A percentile compares a stretch with the other conserved stretches of the same genome.
These are phyloP conservation scores for Cynaeus angustus DNA, from an alignment of 2,888 invertebrate genomes.

Conservation along the genomic window DNA sequence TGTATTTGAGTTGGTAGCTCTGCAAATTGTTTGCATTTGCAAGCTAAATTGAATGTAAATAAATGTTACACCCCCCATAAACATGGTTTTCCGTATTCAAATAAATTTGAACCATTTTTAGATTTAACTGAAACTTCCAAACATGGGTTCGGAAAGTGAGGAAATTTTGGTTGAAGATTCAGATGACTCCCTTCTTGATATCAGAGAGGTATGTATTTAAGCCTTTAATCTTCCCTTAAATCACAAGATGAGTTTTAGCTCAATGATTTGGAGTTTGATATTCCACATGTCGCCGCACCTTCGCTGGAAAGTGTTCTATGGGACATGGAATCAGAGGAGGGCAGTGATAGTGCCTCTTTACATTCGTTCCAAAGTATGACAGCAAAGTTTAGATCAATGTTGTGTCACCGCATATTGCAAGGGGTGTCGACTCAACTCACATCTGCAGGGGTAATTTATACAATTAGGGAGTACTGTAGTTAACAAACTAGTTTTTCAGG, in stretches of 20 bases:
- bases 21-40: conserved; percentile 28
- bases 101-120: conserved; percentile 3
- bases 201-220: conserved; percentile 65
- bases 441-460: conserved; percentile 82
- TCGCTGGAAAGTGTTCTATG: conserved; percentile 88
- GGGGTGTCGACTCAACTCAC: conserved; percentile 91
- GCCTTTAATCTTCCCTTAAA: conserved; percentile 3
- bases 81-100: conserved; percentile 26
- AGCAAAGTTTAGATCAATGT: conserved; percentile 77
- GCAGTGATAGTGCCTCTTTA: conserved; percentile 75
- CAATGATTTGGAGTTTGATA: conserved; percentile 87
- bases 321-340: conserved; percentile 80
- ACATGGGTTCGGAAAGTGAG: conserved; percentile 68
- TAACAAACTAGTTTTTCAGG: conserved; percentile 73
- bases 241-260: conserved; percentile 74
- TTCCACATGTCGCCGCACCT: conserved; percentile 83
- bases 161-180: conserved; percentile 67
- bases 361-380: conserved; percentile 73
- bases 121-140: conserved; percentile 3
- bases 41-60: conserved; percentile 36
- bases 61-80: conserved; percentile 45
- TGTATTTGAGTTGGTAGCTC: conserved; percentile 14
- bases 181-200: conserved; percentile 68
- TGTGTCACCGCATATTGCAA: conserved; percentile 87
- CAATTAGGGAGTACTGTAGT: background rate